phyloP scores from a whole-genome alignment of 2,797 vertebrate species.

The Cheirogaleus major region DNA sequence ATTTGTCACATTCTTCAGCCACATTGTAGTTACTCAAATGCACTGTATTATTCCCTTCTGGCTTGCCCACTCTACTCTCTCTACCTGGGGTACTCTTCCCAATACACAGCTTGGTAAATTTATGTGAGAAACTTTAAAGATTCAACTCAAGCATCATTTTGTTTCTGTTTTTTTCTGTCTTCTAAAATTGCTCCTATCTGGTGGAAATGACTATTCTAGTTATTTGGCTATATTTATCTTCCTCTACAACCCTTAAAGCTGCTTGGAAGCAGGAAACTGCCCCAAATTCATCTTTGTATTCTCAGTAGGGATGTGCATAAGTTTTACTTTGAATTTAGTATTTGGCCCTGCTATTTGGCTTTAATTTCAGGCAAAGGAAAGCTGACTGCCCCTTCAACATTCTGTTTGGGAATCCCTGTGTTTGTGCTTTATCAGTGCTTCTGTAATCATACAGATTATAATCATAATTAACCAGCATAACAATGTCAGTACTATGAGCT shows the following conservation, averaged over 20 bases:
- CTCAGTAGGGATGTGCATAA: not conserved
- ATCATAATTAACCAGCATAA: slow-evolving; percentile 26
- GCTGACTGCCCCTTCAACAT: not conserved
- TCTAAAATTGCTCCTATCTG: not conserved
- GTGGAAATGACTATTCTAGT: not conserved
- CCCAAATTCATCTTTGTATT: not conserved
- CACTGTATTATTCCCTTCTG: not conserved
- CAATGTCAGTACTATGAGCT: not conserved
- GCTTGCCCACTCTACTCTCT: not conserved
- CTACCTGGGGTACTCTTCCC: not conserved
- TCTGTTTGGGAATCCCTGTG: slow-evolving; percentile 9
- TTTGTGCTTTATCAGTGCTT: slow-evolving; percentile 16
- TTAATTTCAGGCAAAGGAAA: not conserved
- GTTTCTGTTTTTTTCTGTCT: not conserved
- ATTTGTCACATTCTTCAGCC: not conserved
- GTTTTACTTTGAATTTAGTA: not conserved
- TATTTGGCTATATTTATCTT: not conserved
- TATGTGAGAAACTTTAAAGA: slow-evolving; percentile 12
- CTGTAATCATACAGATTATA: not conserved
- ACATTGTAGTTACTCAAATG: slow-evolving; percentile 1
- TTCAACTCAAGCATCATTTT: slow-evolving; percentile 7
- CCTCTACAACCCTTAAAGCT: not conserved
- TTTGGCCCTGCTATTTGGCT: slow-evolving; percentile 29
- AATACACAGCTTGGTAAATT: not conserved
- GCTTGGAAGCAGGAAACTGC: slow-evolving; percentile 4